phyloP scores from a whole-genome alignment of 2,797 vertebrate species.

The Chiroxiphia lanceolata region DNA sequence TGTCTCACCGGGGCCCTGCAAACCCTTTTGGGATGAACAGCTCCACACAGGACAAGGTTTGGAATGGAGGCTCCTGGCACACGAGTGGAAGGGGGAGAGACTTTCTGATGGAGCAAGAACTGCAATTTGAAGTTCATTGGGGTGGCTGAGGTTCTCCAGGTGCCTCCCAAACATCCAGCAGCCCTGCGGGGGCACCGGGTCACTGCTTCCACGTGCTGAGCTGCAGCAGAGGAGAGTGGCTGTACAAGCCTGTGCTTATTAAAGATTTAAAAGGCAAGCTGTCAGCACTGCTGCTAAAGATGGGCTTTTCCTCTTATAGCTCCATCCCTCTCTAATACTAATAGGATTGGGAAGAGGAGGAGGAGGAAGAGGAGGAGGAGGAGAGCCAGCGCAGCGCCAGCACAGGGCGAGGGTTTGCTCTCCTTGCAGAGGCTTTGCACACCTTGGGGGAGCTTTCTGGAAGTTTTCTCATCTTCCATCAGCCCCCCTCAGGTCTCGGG shows the following conservation, averaged over 20 bases:
- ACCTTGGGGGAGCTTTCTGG: background rate
- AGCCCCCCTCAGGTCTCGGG: background rate
- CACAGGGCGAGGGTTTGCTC: background rate
- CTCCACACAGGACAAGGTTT: rapidly evolving
- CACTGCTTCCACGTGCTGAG: background rate
- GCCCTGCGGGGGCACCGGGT: background rate
- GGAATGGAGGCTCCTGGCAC: background rate
- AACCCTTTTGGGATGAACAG: background rate
- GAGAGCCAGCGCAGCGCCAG: background rate
- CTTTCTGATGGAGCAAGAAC: background rate
- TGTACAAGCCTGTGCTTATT: background rate
- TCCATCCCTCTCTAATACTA: conserved; percentile 42
- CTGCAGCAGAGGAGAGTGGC: background rate
- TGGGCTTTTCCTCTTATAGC: conserved; percentile 61
- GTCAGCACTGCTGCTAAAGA: background rate
- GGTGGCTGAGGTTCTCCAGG: background rate
- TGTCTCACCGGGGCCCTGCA: background rate
- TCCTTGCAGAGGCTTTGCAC: background rate
- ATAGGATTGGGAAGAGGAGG: conserved; percentile 46
- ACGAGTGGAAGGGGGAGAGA: background rate
- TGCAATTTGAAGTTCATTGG: background rate
- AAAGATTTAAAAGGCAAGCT: conserved; percentile 60
- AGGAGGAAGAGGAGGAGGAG: background rate
- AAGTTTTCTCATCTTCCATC: background rate
- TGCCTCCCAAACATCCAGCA: background rate